phyloP scores from a whole-genome alignment of 2,888 invertebrate species.

The Allolobophora icterica region DNA sequence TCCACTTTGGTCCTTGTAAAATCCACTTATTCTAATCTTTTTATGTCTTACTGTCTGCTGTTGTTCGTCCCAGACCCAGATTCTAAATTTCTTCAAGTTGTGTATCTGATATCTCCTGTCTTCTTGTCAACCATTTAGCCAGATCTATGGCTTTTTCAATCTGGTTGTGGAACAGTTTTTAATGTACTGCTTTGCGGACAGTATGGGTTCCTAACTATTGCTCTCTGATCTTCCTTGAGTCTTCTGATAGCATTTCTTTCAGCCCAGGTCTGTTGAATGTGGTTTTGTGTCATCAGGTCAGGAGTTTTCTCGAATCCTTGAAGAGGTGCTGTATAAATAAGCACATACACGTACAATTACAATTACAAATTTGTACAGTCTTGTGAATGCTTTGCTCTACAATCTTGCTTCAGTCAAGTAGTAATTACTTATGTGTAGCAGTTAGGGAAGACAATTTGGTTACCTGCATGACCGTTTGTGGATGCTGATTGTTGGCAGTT shows the following conservation, averaged over 20 bases:
- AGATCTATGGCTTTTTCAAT: not conserved
- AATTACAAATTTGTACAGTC: not conserved
- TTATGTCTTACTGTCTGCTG: not conserved
- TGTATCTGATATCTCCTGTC: not conserved
- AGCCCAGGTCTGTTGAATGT: not conserved
- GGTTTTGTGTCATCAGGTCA: too few relatives aligned
- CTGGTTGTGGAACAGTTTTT: not conserved
- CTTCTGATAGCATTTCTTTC: not conserved
- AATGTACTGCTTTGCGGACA: not conserved
- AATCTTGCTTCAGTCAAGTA: too few relatives aligned
- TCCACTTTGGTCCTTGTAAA: not conserved
- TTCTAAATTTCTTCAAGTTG: not conserved
- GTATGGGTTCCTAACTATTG: not conserved
- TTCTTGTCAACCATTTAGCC: not conserved
- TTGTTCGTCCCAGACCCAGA: not conserved
- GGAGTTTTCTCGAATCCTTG: too few relatives aligned
- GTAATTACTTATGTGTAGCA: not conserved
- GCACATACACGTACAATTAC: too few relatives aligned
- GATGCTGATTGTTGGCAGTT: not conserved
- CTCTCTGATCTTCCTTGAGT: not conserved
- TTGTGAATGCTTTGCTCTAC: not conserved
- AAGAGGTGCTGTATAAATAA: too few relatives aligned
- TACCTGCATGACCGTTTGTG: not conserved
- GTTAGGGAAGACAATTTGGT: not conserved
- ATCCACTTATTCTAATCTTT: not conserved